phyloP scores from a whole-genome alignment of 2,888 invertebrate species.

The Aelia acuminata region DNA sequence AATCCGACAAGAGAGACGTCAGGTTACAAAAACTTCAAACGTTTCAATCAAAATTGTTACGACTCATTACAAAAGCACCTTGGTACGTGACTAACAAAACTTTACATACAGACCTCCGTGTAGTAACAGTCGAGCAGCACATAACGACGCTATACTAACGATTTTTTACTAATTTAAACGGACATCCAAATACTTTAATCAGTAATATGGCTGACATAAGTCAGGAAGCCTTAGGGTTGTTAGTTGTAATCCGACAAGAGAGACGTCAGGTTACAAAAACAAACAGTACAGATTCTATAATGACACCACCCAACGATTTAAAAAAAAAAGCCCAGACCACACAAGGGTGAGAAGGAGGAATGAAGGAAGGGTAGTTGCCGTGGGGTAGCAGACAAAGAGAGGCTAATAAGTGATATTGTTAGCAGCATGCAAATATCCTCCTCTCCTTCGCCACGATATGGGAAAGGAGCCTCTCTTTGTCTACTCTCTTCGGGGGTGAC shows the following conservation, averaged over 20 bases:
- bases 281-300: not conserved
- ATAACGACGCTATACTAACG: no score
- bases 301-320: not conserved
- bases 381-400: not conserved
- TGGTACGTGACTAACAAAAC: no score
- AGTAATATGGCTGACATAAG: no score
- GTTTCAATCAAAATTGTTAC: no score
- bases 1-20: no score
- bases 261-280: not conserved
- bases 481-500: slow-evolving; percentile 29
- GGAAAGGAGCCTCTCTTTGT: not conserved
- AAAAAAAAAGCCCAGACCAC: slow-evolving; percentile 5
- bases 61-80: no score
- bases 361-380: not conserved
- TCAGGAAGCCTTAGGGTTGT: not conserved
- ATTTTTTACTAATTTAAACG: no score
- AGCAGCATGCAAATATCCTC: slow-evolving; percentile 24
- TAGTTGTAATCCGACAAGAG: not conserved
- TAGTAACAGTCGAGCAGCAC: no score
- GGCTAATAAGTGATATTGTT: slow-evolving; percentile 43
- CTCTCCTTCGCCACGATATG: not conserved
- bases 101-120: no score
- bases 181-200: no score
- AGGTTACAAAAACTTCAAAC: no score
- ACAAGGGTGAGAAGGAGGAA: not conserved